phyloP scores from a whole-genome alignment of 2,113 vertebrate species.

The Dryoscopus gambensis region DNA sequence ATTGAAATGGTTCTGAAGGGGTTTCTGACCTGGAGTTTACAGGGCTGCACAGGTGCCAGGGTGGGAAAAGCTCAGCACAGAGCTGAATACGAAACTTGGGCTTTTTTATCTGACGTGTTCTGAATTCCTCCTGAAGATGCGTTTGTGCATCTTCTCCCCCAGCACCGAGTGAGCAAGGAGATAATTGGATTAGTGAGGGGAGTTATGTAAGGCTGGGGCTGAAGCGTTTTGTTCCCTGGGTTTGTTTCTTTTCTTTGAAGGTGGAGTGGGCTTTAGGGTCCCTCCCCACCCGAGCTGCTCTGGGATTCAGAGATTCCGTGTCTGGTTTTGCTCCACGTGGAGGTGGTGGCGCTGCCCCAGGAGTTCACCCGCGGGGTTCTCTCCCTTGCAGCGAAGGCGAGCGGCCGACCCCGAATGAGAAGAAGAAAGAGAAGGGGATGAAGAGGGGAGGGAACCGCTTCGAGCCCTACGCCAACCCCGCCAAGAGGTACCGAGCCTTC shows the following conservation, averaged over 20 bases:
- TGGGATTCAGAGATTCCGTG: rapidly evolving
- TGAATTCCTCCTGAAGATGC: not conserved
- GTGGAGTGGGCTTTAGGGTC: rapidly evolving
- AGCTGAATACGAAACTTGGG: no score
- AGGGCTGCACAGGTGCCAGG: not conserved
- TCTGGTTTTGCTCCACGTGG: rapidly evolving
- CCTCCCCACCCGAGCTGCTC: not conserved
- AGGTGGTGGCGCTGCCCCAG: rapidly evolving
- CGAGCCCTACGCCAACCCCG: slow-evolving; percentile 87
- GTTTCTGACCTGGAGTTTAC: not conserved
- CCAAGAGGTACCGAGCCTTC: slow-evolving; percentile 91
- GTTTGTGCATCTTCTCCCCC: not conserved
- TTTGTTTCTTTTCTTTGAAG: not conserved
- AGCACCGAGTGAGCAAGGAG: not conserved
- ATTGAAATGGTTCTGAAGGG: not conserved
- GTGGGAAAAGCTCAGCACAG: not conserved
- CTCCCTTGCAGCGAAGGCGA: slow-evolving; percentile 75
- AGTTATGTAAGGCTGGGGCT: not conserved
- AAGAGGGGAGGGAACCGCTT: slow-evolving; percentile 89
- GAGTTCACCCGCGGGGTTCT: not conserved
- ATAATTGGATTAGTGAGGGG: not conserved
- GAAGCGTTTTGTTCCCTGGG: not conserved
- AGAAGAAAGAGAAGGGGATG: slow-evolving; percentile 88
- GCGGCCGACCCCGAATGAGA: slow-evolving; percentile 78
- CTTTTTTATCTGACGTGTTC: not conserved